phyloP scores from a whole-genome alignment of 2,888 invertebrate species.

The Thymelicus lineola region DNA sequence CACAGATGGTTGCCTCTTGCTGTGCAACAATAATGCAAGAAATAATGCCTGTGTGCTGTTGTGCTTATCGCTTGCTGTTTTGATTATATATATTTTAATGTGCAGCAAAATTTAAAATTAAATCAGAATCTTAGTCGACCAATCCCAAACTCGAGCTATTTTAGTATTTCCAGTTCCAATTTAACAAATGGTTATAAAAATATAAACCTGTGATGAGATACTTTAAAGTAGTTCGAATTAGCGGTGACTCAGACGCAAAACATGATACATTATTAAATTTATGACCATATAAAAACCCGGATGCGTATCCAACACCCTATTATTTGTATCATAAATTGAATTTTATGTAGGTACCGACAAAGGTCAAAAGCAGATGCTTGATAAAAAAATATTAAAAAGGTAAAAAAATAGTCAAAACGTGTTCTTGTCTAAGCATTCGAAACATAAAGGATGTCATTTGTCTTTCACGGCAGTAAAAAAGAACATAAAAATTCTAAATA shows the following conservation, averaged over 20 bases:
- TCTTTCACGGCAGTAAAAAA: not conserved
- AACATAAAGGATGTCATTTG: not conserved
- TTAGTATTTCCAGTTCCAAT: conserved; percentile 6
- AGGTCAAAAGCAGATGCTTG: not conserved
- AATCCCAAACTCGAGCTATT: not conserved
- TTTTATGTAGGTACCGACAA: conserved; percentile 2
- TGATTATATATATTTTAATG: too few species aligned
- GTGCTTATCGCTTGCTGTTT: too few species aligned
- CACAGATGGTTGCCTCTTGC: too few species aligned
- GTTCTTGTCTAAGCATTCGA: not conserved
- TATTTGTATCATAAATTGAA: conserved; percentile 11
- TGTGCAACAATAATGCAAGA: too few species aligned
- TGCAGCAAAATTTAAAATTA: too few species aligned
- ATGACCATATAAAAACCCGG: conserved; percentile 41
- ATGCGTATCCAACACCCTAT: conserved; percentile 31
- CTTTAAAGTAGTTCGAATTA: conserved; percentile 22
- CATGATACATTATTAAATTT: conserved; percentile 26
- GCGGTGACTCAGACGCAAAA: conserved; percentile 42
- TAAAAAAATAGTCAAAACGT: not conserved
- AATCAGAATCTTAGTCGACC: not conserved
- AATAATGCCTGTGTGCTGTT: too few species aligned
- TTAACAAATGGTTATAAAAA: not conserved
- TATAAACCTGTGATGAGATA: not conserved
- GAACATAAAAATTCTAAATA: not conserved
- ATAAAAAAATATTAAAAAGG: not conserved